These are phyloP conservation scores for Ethmia dodecea DNA, from an alignment of 2,888 invertebrate species.

Conservation along the genomic window DNA sequence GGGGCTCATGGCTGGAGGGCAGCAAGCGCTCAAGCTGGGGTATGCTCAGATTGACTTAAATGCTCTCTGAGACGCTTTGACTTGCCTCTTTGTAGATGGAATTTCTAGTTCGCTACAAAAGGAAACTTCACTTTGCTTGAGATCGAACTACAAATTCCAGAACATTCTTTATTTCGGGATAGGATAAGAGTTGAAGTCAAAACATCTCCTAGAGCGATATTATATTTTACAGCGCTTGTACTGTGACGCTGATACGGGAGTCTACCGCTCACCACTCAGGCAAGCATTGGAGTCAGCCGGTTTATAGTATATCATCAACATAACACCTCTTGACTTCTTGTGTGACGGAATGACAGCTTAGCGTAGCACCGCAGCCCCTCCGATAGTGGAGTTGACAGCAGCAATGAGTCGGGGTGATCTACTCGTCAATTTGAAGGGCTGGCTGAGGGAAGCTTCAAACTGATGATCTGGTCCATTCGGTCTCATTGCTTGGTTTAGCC, in stretches of 20 bases:
- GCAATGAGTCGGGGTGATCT: not conserved
- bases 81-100: slow-evolving; percentile 34
- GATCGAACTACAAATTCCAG: not conserved
- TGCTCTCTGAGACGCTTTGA: slow-evolving; percentile 58
- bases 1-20: slow-evolving; percentile 95
- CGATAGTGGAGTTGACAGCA: slow-evolving; percentile 1
- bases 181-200: slow-evolving; percentile 44
- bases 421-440: slow-evolving; percentile 4
- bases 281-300: slow-evolving; percentile 81
- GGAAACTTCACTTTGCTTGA: not conserved
- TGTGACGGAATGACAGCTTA: slow-evolving; percentile 74
- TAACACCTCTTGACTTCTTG: slow-evolving; percentile 68
- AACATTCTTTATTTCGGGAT: slow-evolving; percentile 2
- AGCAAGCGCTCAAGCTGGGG: slow-evolving; percentile 98
- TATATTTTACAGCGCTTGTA: slow-evolving; percentile 88
- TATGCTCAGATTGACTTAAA: slow-evolving; percentile 78
- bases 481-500: slow-evolving; percentile 15
- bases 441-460: slow-evolving; percentile 1
- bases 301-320: slow-evolving; percentile 72
- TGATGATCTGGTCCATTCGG: slow-evolving; percentile 2
- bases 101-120: not conserved
- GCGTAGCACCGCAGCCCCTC: slow-evolving; percentile 46
- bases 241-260: slow-evolving; percentile 83
- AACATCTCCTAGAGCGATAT: slow-evolving; percentile 70
- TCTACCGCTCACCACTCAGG: slow-evolving; percentile 87